Conservation (phyloP, 2,113 vertebrate species). For the Cephalopholis sonnerati region DNA sequence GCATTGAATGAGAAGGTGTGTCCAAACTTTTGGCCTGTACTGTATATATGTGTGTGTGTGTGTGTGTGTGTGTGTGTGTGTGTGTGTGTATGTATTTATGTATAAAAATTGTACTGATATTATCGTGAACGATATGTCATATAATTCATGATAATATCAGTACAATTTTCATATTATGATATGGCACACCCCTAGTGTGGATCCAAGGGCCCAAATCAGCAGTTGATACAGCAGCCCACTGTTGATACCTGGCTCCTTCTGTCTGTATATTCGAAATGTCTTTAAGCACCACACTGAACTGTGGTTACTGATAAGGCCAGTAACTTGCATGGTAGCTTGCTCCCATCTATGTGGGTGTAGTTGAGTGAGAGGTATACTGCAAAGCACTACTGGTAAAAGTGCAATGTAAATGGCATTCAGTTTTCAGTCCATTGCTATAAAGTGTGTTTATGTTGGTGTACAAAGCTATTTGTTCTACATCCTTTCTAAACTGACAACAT, state of each 20-base stretch:
- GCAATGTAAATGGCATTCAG: background rate
- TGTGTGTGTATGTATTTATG: too few species aligned
- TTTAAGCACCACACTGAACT: background rate
- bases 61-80: too few species aligned
- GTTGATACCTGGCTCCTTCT: background rate
- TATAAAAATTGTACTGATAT: too few species aligned
- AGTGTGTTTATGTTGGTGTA: background rate
- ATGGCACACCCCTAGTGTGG: too few species aligned
- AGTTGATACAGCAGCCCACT: too few species aligned
- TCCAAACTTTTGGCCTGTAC: too few species aligned
- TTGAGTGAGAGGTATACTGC: background rate
- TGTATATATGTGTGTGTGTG: too few species aligned
- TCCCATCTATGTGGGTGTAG: background rate
- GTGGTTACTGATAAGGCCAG: background rate
- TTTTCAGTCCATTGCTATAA: background rate
- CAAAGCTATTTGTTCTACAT: background rate
- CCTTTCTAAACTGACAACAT: background rate
- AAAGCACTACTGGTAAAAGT: background rate
- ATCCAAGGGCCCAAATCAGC: too few species aligned
- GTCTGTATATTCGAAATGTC: background rate
- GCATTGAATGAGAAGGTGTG: too few species aligned
- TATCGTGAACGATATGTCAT: too few species aligned
- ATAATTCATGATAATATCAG: too few species aligned
- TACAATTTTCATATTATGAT: too few species aligned
- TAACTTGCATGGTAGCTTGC: background rate